These are phyloP conservation scores for Archilochus colubris DNA, from an alignment of 2,113 vertebrate species.

Conservation along the genomic window DNA sequence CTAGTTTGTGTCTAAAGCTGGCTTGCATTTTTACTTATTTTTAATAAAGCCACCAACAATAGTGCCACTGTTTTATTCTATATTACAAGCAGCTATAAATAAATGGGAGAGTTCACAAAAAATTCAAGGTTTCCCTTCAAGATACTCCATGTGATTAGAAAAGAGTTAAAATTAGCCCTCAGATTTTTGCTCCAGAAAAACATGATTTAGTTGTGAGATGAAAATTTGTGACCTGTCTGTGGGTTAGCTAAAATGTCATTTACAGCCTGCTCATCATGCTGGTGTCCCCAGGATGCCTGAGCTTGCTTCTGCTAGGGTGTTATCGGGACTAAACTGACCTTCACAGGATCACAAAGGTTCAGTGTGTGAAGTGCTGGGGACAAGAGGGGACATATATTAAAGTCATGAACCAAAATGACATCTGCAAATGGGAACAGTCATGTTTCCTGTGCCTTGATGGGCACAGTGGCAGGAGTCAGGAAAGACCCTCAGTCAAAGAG, in stretches of 20 bases:
- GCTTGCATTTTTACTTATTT: constrained; percentile 15
- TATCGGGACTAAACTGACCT: neutral
- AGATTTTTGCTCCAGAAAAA: neutral
- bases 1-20: neutral
- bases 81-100: constrained; percentile 16
- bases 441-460: neutral
- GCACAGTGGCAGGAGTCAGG: neutral
- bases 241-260: neutral
- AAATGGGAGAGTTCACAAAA: neutral
- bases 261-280: neutral
- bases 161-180: neutral
- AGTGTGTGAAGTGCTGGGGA: neutral
- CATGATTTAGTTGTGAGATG: neutral
- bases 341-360: neutral
- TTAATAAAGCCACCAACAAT: neutral
- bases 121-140: neutral
- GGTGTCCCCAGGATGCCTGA: neutral
- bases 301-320: neutral
- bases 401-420: neutral
- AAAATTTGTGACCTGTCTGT: neutral
- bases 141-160: neutral
- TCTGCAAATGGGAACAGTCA: neutral
- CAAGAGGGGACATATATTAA: neutral
- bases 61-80: neutral
- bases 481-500: neutral